Percentiles rank a stretch among this genome's conserved stretches.
These are phyloP conservation scores for Drosophila ficusphila DNA, from an alignment of 1,140 invertebrate genomes.

Conservation along the genomic window DNA sequence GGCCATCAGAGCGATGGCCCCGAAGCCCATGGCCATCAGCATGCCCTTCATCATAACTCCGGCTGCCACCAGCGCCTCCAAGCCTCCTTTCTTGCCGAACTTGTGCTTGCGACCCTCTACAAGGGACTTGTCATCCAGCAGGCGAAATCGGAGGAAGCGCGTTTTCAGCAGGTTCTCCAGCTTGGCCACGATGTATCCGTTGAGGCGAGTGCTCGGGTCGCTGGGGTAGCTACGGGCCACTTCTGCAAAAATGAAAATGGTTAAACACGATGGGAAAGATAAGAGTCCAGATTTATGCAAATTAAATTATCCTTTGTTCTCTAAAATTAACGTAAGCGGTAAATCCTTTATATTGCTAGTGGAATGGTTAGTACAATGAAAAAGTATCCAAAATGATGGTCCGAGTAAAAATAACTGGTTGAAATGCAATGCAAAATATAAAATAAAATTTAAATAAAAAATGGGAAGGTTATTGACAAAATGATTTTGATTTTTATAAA, in stretches of 20 bases:
- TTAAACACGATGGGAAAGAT: no score
- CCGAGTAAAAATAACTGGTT: no score
- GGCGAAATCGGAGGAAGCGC: slow-evolving; percentile 89
- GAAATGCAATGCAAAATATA: no score
- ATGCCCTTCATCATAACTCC: slow-evolving; percentile 90
- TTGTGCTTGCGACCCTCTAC: slow-evolving; percentile 86
- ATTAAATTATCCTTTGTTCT: no score
- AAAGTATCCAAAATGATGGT: no score
- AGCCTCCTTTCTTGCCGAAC: slow-evolving; percentile 86
- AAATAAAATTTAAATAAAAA: no score
- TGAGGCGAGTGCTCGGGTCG: slow-evolving; percentile 90
- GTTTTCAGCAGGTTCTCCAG: slow-evolving; percentile 89
- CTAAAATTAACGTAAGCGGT: no score
- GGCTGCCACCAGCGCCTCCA: slow-evolving; percentile 86
- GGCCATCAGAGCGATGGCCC: slow-evolving; percentile 90
- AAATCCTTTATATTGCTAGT: no score
- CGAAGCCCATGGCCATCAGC: slow-evolving; percentile 89
- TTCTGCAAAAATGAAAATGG: slow-evolving; percentile 85
- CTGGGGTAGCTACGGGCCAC: slow-evolving; percentile 90
- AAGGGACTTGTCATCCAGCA: slow-evolving; percentile 87
- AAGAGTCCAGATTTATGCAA: no score
- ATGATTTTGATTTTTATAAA: no score
- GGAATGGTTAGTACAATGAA: no score
- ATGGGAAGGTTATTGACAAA: no score
- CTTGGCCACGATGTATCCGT: slow-evolving; percentile 90